Percentiles rank a stretch among this genome's conserved stretches.
These are phyloP conservation scores for Sorex araneus DNA, from an alignment of 2,113 vertebrate species.

Conservation along the genomic window DNA sequence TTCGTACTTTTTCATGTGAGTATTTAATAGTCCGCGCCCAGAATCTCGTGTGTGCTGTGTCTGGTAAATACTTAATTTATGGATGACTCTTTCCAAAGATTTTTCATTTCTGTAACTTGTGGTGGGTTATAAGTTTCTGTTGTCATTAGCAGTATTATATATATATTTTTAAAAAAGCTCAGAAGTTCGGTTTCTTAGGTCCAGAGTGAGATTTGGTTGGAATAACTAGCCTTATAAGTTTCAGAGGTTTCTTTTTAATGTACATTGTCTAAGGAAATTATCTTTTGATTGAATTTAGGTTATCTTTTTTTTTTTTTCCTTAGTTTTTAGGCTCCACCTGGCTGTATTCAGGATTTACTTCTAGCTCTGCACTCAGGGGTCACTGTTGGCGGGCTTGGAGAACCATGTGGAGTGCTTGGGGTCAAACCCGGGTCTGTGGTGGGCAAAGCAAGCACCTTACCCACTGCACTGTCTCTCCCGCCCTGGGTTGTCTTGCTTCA, in stretches of 20 bases:
- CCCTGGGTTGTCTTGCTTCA: neutral
- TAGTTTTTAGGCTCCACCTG: too few relatives aligned
- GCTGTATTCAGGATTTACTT: too few relatives aligned
- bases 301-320: neutral
- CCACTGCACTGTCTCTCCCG: too few relatives aligned
- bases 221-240: slow-evolving; percentile 35
- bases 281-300: slow-evolving; percentile 53
- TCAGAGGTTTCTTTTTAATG: neutral
- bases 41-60: neutral
- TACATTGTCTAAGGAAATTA: neutral
- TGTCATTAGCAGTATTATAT: slow-evolving; percentile 38
- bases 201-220: slow-evolving; percentile 48
- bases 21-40: neutral
- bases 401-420: too few relatives aligned
- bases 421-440: too few relatives aligned
- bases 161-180: too few relatives aligned
- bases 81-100: neutral
- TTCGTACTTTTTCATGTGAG: neutral
- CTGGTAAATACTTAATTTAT: neutral
- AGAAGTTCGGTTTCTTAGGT: slow-evolving; percentile 38
- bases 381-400: too few relatives aligned
- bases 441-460: too few relatives aligned
- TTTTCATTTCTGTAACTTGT: slow-evolving; percentile 1
- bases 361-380: too few relatives aligned
- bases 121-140: neutral